Conservation (phyloP, 1,140 invertebrate genomes). For the Drosophila seguyi region DNA sequence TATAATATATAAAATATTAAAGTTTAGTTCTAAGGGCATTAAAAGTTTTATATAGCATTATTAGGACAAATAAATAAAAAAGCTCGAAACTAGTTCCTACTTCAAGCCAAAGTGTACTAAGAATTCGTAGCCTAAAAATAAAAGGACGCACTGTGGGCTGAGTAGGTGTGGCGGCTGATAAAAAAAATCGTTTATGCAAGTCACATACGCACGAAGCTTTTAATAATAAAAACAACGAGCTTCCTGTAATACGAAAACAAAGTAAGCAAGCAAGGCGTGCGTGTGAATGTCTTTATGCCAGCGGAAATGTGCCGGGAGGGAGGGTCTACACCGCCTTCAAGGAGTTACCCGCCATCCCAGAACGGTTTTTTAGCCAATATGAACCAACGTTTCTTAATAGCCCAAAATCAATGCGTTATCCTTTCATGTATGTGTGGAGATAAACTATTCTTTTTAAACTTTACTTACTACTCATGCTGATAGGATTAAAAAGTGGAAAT, state of each 20-base stretch:
- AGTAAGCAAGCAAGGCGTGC: constrained; percentile 50
- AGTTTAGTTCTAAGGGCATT: no score
- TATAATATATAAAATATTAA: no score
- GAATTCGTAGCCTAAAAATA: neutral
- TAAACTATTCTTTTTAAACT: neutral
- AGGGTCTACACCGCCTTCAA: constrained; percentile 5
- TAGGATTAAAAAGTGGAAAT: neutral
- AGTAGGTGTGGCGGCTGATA: constrained; percentile 63
- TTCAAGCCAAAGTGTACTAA: neutral
- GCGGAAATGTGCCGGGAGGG: constrained; percentile 20
- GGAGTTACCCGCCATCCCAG: neutral
- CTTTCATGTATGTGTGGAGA: neutral
- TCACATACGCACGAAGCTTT: constrained; percentile 80
- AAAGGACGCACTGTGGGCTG: constrained; percentile 22
- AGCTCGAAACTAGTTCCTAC: neutral
- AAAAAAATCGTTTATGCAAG: constrained; percentile 76
- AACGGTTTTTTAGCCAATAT: neutral
- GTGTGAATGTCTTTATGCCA: constrained; percentile 69
- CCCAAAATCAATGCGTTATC: constrained; percentile 9
- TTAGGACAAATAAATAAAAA: neutral
- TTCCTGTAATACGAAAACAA: constrained; percentile 74
- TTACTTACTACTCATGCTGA: neutral
- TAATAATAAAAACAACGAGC: constrained; percentile 83
- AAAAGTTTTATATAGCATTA: no score
- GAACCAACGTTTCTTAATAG: neutral